phyloP scores from a whole-genome alignment of 2,797 vertebrate genomes.

The Sebastolobus alascanus region DNA sequence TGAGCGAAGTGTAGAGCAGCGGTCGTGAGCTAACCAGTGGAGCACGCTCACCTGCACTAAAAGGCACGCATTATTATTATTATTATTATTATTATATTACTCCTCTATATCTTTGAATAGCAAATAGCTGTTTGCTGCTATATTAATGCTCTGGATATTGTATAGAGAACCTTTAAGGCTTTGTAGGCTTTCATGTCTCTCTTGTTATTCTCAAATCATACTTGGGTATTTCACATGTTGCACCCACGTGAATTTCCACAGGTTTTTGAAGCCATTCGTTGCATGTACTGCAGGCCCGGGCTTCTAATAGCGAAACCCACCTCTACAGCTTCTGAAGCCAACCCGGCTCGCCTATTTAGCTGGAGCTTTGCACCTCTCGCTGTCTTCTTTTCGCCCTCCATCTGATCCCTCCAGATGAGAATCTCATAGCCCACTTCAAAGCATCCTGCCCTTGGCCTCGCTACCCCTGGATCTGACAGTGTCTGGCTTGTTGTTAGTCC shows the following conservation, averaged over 20 bases:
- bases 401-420: constrained; percentile 77
- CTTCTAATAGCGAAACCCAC: constrained; percentile 37
- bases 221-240: constrained; percentile 39
- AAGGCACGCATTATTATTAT: too few relatives aligned
- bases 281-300: constrained; percentile 11
- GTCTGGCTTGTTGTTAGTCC: constrained; percentile 79
- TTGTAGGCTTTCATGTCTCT: background rate
- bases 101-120: too few relatives aligned
- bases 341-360: constrained; percentile 55
- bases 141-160: background rate
- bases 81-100: too few relatives aligned
- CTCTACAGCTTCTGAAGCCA: constrained; percentile 51
- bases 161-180: background rate
- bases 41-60: too few relatives aligned
- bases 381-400: constrained; percentile 63
- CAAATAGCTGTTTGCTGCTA: too few relatives aligned
- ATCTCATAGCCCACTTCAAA: constrained; percentile 82
- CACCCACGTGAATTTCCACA: constrained; percentile 25
- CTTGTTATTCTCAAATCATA: constrained; percentile 24
- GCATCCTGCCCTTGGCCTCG: constrained; percentile 71
- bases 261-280: constrained; percentile 31
- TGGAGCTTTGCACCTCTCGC: constrained; percentile 70
- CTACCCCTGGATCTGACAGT: constrained; percentile 77
- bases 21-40: too few relatives aligned
- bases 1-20: too few relatives aligned